Evolutionary conservation across 2,113 vertebrate species (phyloP).

Genomic region (Puffinus mauretanicus): DNA sequence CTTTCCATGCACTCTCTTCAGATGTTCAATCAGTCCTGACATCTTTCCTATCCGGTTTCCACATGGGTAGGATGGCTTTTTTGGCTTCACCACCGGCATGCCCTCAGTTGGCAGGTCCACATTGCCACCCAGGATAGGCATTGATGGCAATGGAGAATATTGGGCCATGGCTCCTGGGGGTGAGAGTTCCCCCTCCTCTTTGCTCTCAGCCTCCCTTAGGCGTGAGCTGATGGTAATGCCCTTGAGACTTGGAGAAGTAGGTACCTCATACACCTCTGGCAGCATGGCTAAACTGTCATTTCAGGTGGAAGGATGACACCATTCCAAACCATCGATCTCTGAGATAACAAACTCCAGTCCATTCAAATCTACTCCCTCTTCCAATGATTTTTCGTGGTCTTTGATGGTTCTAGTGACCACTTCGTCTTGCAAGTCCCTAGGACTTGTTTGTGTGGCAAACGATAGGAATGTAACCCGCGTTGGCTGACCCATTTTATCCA

Average conservation of each 20-base stretch:
- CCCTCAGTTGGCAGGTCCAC: neutral
- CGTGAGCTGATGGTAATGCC: too few relatives aligned
- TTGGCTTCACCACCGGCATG: neutral
- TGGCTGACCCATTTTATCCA: neutral
- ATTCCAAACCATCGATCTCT: neutral
- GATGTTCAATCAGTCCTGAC: neutral
- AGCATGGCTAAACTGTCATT: neutral
- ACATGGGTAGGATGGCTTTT: neutral
- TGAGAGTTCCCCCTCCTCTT: neutral
- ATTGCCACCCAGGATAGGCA: neutral
- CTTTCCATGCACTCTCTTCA: neutral
- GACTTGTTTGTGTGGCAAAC: neutral
- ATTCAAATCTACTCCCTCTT: neutral
- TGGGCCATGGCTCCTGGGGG: neutral
- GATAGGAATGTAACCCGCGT: rapidly evolving
- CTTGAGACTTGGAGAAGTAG: neutral
- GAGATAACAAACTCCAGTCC: neutral
- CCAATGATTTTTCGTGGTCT: neutral
- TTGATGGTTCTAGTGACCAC: neutral
- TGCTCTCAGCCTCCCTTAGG: neutral
- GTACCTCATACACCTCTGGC: neutral
- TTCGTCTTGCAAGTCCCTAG: neutral
- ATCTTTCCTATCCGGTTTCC: neutral
- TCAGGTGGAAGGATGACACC: neutral
- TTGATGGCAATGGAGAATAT: neutral